Evolutionary conservation across 1,140 invertebrate genomes (phyloP), one percentile per base, ranked within the genome.

Genomic region (Drosophila teissieri): DNA sequence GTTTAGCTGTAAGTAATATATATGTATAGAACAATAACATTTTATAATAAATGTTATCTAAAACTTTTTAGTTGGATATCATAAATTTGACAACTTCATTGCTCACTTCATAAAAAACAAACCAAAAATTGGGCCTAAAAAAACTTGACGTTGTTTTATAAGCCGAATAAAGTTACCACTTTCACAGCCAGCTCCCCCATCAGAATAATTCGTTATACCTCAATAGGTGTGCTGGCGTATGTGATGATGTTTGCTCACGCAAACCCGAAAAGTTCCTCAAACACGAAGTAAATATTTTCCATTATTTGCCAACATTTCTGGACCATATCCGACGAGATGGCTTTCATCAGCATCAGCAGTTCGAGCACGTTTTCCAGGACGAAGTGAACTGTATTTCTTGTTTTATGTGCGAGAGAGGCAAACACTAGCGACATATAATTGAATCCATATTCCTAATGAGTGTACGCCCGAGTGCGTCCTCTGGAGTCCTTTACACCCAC

Each of bases 371-470:
- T 68, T 68, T 70, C 63, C 55, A 36, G 42, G n/a, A 24, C 67
- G 62, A 19, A 48, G 49, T 49, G 7, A 31, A 15, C 7, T 3
- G 46, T 70, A 70, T 68, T 70, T 70, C 49, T 70, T 68, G 63
- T 70, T 68, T 68, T 68, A 68, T 70, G 67, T 55, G 42, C 48
- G 67, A 70, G 63, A 36, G 37, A 14, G 39, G 62, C 63, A 69
- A 69, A 69, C 67, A 70, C 44, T 64, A 70, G 72, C 78, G 58
- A 76, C 73, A 67, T 72, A 80, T 84, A 84, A 86, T 85, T 85
- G 78, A 86, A 85, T 85, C 73, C 54, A 85, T 86, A 81, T 81
- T 69, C 65, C 65, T 84, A 84, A 84, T 84, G 81, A 84, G 77
- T 80, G 73, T 65, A 84, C 67, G 81, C 67, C 49, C 82, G 56